Conservation (phyloP, 2,888 invertebrate species). For the Mimumesa dahlbomi region DNA sequence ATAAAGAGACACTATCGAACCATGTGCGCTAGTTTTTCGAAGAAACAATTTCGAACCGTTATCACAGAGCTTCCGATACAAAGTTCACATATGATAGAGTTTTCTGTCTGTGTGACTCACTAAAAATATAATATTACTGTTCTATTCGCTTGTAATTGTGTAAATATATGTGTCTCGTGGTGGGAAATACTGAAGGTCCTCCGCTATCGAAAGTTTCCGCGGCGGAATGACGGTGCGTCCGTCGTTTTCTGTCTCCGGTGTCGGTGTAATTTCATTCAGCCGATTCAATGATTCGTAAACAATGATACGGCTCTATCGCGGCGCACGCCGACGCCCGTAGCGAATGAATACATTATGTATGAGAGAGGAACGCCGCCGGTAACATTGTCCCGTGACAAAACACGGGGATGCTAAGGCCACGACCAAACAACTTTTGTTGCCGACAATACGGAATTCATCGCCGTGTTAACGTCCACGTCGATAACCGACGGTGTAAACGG, state of each 20-base stretch:
- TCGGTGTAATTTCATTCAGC: conserved; percentile 66
- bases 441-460: conserved; percentile 5
- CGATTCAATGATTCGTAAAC: conserved; percentile 74
- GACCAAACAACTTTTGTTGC: conserved; percentile 33
- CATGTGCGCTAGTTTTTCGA: too few species aligned
- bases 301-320: conserved; percentile 70
- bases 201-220: conserved; percentile 51
- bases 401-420: conserved; percentile 32
- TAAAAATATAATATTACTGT: too few species aligned
- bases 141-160: conserved; percentile 12
- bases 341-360: conserved; percentile 64
- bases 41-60: too few species aligned
- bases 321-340: conserved; percentile 48
- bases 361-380: conserved; percentile 48
- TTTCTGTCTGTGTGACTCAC: too few species aligned
- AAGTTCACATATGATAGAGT: too few species aligned
- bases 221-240: conserved; percentile 18
- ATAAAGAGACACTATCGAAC: too few species aligned
- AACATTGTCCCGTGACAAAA: conserved; percentile 47
- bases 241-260: too few species aligned
- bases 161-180: too few species aligned
- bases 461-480: conserved; percentile 11
- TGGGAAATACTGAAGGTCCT: too few species aligned
- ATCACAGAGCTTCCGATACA: too few species aligned
- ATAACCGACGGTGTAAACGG: conserved; percentile 10